phyloP scores from a whole-genome alignment of 1,140 invertebrate species.

The Drosophila watanabei region DNA sequence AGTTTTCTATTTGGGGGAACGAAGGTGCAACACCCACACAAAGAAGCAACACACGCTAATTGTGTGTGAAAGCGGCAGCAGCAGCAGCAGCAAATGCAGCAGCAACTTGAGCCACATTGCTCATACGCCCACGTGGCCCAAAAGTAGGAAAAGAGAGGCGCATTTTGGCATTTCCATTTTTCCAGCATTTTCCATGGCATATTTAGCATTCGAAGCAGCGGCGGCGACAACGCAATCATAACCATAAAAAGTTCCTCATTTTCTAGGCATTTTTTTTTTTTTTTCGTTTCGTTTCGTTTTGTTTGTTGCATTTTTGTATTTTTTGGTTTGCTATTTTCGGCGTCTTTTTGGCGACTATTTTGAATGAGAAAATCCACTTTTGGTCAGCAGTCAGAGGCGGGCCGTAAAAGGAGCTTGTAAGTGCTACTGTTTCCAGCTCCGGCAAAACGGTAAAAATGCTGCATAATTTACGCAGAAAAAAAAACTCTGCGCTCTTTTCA shows the following conservation, averaged over 20 bases:
- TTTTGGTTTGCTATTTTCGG: constrained; percentile 23
- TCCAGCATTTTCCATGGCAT: constrained; percentile 72
- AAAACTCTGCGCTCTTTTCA: constrained; percentile 62
- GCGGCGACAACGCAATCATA: constrained; percentile 71
- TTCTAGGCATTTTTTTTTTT: constrained; percentile 35
- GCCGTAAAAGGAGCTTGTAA: constrained; percentile 80
- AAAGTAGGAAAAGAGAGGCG: constrained; percentile 21
- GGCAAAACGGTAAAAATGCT: constrained; percentile 75
- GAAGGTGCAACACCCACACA: constrained; percentile 68
- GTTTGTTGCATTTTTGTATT: constrained; percentile 14
- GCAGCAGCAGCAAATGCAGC: constrained; percentile 15
- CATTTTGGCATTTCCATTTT: constrained; percentile 63
- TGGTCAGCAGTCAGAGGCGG: constrained; percentile 32
- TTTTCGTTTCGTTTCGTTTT: not conserved
- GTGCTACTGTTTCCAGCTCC: constrained; percentile 76
- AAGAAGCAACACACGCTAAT: constrained; percentile 73
- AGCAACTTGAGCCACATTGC: constrained; percentile 59
- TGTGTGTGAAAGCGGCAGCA: constrained; percentile 78
- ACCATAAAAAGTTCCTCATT: constrained; percentile 76
- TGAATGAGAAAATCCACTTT: constrained; percentile 63
- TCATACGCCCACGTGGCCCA: constrained; percentile 73
- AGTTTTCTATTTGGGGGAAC: constrained; percentile 52
- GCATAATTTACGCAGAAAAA: constrained; percentile 78
- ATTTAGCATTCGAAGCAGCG: constrained; percentile 74
- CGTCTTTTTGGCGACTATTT: constrained; percentile 56